Percentiles rank a stretch among this genome's conserved stretches.
phyloP scores from a whole-genome alignment of 2,888 invertebrate genomes.

The Rhagophthalmus giganteus region DNA sequence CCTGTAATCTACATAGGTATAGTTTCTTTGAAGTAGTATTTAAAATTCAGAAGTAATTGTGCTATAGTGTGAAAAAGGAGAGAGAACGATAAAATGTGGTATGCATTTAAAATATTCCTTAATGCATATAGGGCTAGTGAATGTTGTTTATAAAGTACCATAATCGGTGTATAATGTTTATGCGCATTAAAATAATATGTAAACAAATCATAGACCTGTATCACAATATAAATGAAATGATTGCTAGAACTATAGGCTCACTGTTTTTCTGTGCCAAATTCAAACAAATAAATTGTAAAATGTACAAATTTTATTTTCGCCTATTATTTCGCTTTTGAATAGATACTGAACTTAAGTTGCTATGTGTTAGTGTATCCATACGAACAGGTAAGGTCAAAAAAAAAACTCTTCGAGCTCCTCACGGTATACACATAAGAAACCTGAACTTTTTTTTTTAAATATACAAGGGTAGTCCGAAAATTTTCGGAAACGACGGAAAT shows the following conservation, averaged over 20 bases:
- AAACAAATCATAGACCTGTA: conserved; percentile 44
- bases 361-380: too few species aligned
- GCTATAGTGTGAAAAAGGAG: conserved; percentile 23
- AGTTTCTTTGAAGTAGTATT: conserved; percentile 42
- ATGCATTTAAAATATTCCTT: conserved; percentile 54
- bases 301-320: conserved; percentile 40
- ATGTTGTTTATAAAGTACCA: conserved; percentile 51
- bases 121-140: conserved; percentile 55
- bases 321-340: too few species aligned
- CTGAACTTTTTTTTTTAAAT: too few species aligned
- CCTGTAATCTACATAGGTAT: conserved; percentile 47
- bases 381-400: too few species aligned
- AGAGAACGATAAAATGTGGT: conserved; percentile 32
- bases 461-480: too few species aligned
- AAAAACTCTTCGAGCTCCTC: too few species aligned
- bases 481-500: too few species aligned
- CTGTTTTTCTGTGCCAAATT: conserved; percentile 58
- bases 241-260: conserved; percentile 54
- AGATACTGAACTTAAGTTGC: too few species aligned
- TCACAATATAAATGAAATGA: conserved; percentile 39
- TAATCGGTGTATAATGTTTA: conserved; percentile 53
- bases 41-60: conserved; percentile 29
- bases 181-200: conserved; percentile 30
- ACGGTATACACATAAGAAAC: too few species aligned
- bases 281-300: conserved; percentile 52